Evolutionary conservation across 2,888 invertebrate species (phyloP), one percentile per base, ranked within the genome.

Genomic region (Temnothorax rugatulus): DNA sequence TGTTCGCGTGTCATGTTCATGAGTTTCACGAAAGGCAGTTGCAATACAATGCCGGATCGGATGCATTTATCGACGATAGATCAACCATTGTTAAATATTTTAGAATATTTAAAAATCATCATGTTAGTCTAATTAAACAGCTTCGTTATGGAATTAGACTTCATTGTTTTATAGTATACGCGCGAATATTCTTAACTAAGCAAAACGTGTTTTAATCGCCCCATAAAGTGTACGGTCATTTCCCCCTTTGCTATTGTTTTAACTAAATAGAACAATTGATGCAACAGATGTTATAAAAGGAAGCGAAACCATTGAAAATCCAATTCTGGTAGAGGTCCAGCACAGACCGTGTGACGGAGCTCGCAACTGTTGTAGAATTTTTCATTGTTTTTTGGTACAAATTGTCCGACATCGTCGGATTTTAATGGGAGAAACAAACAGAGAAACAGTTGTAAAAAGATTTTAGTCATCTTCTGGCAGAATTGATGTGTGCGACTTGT

Each of bases 261-360:
- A 74, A 84, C 73, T 82, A 59, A 85, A 77, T 87, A 85, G 88
- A 69, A 76, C 76, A 87, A 86, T 87, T 84, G 29, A 29, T 29
- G 61, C 69, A 66, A 66, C 85, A 87, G 71, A 75, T 63, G 82
- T 84, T 84, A 57, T 34, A 41, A 44, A 74, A 85, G 84, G 29
- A 84, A 63, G 75, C 73, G n/a, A 66, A 63, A 47, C 9, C 21
- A 66, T 71, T 38, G 41, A 69, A 71, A 77, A 86, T 82, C 73
- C 82, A 85, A 82, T 87, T 82, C 68, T 68, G 15, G 34, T 74
- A 83, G 84, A 89, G 83, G 52, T 87, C 74, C 82, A 84, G 54
- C 84, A 84, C 83, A 86, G 71, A 83, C 82, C 64, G 88, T 87
- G 84, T 84, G 87, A 82, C 87, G 87, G 90, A 91, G 88, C 89